A percentile compares a stretch with the other conserved stretches of the same genome.
Conservation (phyloP, 2,113 vertebrate species). For the Perca flavescens region DNA sequence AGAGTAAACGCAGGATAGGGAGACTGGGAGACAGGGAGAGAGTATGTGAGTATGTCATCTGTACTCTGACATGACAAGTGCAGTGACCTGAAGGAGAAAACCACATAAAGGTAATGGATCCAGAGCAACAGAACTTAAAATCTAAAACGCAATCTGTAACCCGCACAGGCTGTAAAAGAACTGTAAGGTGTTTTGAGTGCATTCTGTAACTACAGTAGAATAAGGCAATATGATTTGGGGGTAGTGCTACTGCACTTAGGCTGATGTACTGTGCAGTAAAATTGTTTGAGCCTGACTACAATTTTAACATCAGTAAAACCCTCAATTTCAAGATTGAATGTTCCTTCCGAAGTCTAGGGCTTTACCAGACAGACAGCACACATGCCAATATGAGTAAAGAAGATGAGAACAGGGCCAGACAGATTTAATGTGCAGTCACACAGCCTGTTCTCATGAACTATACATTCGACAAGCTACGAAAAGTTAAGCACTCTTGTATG, state of each 20-base stretch:
- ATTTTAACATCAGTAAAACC: no score
- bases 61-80: conserved; percentile 44
- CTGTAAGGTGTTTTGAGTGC: neutral
- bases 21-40: neutral
- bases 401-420: neutral
- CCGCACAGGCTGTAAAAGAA: conserved; percentile 1
- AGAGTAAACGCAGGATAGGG: neutral
- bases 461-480: no score
- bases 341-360: neutral
- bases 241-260: neutral
- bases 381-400: neutral
- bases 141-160: neutral
- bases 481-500: no score
- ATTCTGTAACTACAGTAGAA: neutral
- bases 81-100: conserved; percentile 33
- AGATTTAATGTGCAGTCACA: neutral
- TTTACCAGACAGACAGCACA: neutral
- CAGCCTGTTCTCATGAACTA: no score
- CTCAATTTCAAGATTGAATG: neutral
- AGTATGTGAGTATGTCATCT: conserved; percentile 10
- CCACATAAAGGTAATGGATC: conserved; percentile 28
- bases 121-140: neutral
- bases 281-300: no score
- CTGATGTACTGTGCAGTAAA: neutral
- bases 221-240: neutral